Evolutionary conservation across 2,888 invertebrate genomes (phyloP).

Genomic region (Mythimna lalbum): DNA sequence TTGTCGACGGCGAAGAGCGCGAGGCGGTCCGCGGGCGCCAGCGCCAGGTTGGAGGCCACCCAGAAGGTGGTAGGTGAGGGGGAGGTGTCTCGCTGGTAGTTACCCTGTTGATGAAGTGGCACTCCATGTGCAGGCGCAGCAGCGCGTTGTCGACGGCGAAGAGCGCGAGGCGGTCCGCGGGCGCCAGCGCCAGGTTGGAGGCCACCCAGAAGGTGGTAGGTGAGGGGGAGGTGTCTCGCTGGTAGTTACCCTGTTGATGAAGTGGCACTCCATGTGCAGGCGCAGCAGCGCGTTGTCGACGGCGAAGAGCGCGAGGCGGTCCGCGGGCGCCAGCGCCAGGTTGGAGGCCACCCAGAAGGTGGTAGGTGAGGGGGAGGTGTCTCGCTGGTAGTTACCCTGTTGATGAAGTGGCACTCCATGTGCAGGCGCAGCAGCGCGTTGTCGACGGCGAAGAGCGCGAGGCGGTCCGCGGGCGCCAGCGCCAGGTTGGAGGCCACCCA

Average conservation of each 20-base stretch:
- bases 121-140: slow-evolving; percentile 83
- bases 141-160: slow-evolving; percentile 82
- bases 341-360: slow-evolving; percentile 87
- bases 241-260: slow-evolving; percentile 72
- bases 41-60: slow-evolving; percentile 85
- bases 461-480: slow-evolving; percentile 79
- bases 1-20: slow-evolving; percentile 81
- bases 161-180: slow-evolving; percentile 81
- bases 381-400: slow-evolving; percentile 62
- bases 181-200: slow-evolving; percentile 82
- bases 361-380: too few relatives aligned
- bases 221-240: not conserved
- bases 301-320: slow-evolving; percentile 80
- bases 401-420: slow-evolving; percentile 79
- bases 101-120: slow-evolving; percentile 75
- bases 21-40: slow-evolving; percentile 79
- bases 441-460: slow-evolving; percentile 81
- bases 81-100: not conserved
- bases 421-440: slow-evolving; percentile 83
- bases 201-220: slow-evolving; percentile 83
- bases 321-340: slow-evolving; percentile 80
- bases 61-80: slow-evolving; percentile 74
- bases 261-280: slow-evolving; percentile 80
- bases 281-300: slow-evolving; percentile 83
- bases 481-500: slow-evolving; percentile 87